Conservation (phyloP, 2,797 vertebrate genomes). For the Gouania willdenowi region DNA sequence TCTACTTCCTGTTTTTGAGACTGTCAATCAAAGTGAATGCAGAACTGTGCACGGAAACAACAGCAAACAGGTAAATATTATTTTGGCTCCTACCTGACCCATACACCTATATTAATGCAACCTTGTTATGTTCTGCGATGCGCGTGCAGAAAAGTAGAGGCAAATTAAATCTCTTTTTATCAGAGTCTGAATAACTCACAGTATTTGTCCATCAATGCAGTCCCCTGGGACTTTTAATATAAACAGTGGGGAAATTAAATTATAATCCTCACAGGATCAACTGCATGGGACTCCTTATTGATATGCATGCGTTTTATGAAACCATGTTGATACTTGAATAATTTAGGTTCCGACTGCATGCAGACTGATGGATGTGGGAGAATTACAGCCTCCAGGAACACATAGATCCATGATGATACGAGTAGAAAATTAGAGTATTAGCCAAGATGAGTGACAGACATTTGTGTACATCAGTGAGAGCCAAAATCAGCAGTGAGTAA, state of each 20-base stretch:
- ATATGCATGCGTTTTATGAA: conserved; percentile 22
- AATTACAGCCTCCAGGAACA: neutral
- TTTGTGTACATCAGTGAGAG: too few relatives aligned
- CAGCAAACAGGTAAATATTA: too few relatives aligned
- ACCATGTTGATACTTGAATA: conserved; percentile 8
- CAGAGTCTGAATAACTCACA: conserved; percentile 32
- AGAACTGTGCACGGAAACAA: too few relatives aligned
- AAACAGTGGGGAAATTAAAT: conserved; percentile 56
- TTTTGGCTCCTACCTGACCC: too few relatives aligned
- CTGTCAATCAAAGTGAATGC: too few relatives aligned
- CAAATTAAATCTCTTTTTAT: conserved; percentile 44
- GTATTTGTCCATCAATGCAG: conserved; percentile 38
- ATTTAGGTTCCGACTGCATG: conserved; percentile 3
- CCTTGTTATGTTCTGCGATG: too few relatives aligned
- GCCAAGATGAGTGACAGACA: too few relatives aligned
- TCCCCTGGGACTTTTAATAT: conserved; percentile 22
- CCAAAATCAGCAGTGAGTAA: too few relatives aligned
- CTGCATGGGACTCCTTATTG: conserved; percentile 5
- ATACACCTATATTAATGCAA: too few relatives aligned
- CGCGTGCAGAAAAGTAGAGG: conserved; percentile 5
- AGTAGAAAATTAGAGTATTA: too few relatives aligned
- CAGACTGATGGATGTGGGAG: neutral
- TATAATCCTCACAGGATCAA: conserved; percentile 25
- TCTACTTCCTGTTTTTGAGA: too few relatives aligned
- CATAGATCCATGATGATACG: too few relatives aligned